A percentile compares a stretch with the other conserved stretches of the same genome.
phyloP scores from a whole-genome alignment of 2,797 vertebrate genomes.

The Eurystomus glaucurus region DNA sequence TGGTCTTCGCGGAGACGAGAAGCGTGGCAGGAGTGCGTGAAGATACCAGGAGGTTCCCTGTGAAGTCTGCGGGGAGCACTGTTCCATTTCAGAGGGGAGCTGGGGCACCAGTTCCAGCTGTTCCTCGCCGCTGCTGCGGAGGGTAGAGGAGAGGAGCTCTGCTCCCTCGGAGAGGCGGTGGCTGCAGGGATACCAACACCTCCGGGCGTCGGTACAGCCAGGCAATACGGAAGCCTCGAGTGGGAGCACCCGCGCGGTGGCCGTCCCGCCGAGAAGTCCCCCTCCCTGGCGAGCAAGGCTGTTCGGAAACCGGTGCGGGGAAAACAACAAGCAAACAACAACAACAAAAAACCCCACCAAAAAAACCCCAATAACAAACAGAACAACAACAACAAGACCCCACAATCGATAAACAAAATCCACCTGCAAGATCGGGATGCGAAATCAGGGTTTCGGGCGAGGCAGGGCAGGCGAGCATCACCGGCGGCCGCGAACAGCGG shows the following conservation, averaged over 20 bases:
- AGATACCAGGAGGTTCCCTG: not conserved
- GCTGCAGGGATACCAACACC: rapidly evolving
- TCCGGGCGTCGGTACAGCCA: rapidly evolving
- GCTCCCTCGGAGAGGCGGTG: rapidly evolving
- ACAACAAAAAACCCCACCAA: not conserved
- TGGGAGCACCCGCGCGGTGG: rapidly evolving
- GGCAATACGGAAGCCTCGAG: rapidly evolving
- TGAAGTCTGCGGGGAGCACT: rapidly evolving
- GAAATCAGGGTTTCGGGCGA: not conserved
- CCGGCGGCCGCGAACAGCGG: rapidly evolving
- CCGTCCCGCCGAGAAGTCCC: rapidly evolving
- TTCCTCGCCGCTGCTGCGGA: rapidly evolving
- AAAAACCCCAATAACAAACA: not conserved
- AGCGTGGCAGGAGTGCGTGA: rapidly evolving
- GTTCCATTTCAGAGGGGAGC: rapidly evolving
- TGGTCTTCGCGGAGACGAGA: not conserved
- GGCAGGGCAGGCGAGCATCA: too few relatives aligned
- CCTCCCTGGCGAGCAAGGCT: not conserved
- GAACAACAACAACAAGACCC: too few relatives aligned
- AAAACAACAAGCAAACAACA: not conserved
- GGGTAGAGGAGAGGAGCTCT: rapidly evolving
- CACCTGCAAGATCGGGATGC: too few relatives aligned
- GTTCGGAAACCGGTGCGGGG: not conserved
- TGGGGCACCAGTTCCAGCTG: rapidly evolving
- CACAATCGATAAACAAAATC: not conserved